These are phyloP conservation scores for Watsonalla binaria DNA, from an alignment of 2,888 invertebrate genomes.

Conservation along the genomic window DNA sequence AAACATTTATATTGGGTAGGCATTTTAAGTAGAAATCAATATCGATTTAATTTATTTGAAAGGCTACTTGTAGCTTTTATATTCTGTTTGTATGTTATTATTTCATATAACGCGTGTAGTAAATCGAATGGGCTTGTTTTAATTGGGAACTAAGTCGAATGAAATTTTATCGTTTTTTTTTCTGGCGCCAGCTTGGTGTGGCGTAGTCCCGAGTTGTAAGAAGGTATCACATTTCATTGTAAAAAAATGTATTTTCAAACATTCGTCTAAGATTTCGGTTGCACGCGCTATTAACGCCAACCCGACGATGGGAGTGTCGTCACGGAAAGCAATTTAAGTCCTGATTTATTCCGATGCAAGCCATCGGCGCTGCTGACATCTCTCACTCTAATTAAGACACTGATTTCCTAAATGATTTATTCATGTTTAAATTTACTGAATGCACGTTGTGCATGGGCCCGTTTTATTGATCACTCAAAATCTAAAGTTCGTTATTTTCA, in stretches of 20 bases:
- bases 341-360: slow-evolving; percentile 66
- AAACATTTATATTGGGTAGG: slow-evolving; percentile 44
- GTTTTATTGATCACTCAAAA: slow-evolving; percentile 29
- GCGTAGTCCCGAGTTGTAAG: slow-evolving; percentile 24
- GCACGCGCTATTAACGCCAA: slow-evolving; percentile 76
- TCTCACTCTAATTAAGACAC: slow-evolving; percentile 66
- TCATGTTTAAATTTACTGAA: slow-evolving; percentile 34
- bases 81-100: slow-evolving; percentile 31
- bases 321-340: slow-evolving; percentile 71
- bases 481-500: not conserved
- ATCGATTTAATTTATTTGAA: slow-evolving; percentile 37
- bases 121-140: slow-evolving; percentile 39
- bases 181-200: slow-evolving; percentile 48
- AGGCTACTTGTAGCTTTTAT: slow-evolving; percentile 37
- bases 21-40: slow-evolving; percentile 38
- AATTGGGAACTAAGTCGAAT: slow-evolving; percentile 46
- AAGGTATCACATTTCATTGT: slow-evolving; percentile 53
- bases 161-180: slow-evolving; percentile 47
- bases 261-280: slow-evolving; percentile 67
- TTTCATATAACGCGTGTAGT: slow-evolving; percentile 34
- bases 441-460: slow-evolving; percentile 14
- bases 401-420: slow-evolving; percentile 61
- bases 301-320: slow-evolving; percentile 70
- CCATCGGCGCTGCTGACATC: slow-evolving; percentile 62
- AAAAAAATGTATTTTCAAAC: slow-evolving; percentile 58